Conservation (phyloP, 2,113 vertebrate genomes). For the Myotis lucifugus region DNA sequence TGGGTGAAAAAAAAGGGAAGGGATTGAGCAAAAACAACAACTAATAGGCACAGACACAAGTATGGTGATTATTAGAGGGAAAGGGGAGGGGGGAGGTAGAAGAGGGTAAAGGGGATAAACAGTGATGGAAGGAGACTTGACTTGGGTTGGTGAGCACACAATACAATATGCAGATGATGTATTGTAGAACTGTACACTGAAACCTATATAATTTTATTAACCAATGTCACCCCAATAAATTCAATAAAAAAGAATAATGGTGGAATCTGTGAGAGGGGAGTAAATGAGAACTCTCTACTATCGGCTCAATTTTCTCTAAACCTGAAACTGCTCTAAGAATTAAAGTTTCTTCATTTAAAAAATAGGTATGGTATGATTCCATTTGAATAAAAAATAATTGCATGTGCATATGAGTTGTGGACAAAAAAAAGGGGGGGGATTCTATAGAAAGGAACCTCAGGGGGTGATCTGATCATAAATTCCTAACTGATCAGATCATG, state of each 20-base stretch:
- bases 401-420: not conserved
- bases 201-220: not conserved
- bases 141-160: not conserved
- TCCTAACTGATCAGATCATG: not conserved
- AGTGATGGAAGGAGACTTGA: not conserved
- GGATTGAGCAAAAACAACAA: not conserved
- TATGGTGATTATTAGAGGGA: not conserved
- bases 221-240: not conserved
- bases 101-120: no score
- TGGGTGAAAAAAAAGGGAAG: not conserved
- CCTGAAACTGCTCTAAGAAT: not conserved
- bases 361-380: not conserved
- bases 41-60: not conserved
- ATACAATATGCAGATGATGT: not conserved
- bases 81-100: not conserved
- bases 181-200: not conserved
- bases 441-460: not conserved
- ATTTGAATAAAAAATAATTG: not conserved
- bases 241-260: not conserved
- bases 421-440: not conserved
- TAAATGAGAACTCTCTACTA: not conserved
- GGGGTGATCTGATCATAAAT: not conserved
- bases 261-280: accelerated
- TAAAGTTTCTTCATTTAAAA: not conserved
- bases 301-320: not conserved